Conservation (phyloP, 2,888 invertebrate species). For the Hypomecis punctinalis region DNA sequence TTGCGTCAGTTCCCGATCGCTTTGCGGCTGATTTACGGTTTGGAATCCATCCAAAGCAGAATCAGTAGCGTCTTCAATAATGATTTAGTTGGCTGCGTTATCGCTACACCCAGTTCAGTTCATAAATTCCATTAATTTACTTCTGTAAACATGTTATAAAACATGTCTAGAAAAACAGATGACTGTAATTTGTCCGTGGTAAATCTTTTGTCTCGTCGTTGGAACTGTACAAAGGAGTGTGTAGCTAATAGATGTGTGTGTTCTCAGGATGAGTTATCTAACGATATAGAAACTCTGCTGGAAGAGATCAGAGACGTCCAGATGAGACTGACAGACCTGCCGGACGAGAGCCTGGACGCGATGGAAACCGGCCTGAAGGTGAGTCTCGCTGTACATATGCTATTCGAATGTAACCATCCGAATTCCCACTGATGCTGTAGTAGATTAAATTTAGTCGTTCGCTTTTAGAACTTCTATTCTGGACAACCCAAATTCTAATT, state of each 20-base stretch:
- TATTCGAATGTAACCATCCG: conserved; percentile 19
- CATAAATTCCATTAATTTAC: conserved; percentile 29
- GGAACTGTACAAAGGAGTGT: conserved; percentile 50
- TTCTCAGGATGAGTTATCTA: conserved; percentile 86
- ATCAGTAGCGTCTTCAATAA: conserved; percentile 50
- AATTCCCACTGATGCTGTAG: conserved; percentile 26
- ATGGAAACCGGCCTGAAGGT: conserved; percentile 91
- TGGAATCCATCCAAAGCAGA: conserved; percentile 53
- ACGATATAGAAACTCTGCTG: conserved; percentile 89
- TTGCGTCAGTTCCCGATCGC: conserved; percentile 37
- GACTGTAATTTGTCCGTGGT: conserved; percentile 19
- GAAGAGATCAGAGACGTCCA: conserved; percentile 88
- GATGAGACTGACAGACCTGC: conserved; percentile 87
- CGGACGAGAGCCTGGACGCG: conserved; percentile 88
- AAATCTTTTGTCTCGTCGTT: conserved; percentile 50
- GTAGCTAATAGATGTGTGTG: conserved; percentile 76
- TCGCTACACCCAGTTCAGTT: conserved; percentile 27
- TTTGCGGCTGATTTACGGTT: conserved; percentile 49
- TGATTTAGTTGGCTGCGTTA: conserved; percentile 51
- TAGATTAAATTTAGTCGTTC: conserved; percentile 21
- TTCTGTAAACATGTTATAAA: conserved; percentile 19
- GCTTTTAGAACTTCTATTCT: conserved; percentile 27
- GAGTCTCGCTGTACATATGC: conserved; percentile 66
- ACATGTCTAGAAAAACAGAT: conserved; percentile 21
- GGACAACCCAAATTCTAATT: background rate